Evolutionary conservation across 2,797 vertebrate species (phyloP), one percentile per base, ranked within the genome.

Genomic region (Hemitrygon akajei): DNA sequence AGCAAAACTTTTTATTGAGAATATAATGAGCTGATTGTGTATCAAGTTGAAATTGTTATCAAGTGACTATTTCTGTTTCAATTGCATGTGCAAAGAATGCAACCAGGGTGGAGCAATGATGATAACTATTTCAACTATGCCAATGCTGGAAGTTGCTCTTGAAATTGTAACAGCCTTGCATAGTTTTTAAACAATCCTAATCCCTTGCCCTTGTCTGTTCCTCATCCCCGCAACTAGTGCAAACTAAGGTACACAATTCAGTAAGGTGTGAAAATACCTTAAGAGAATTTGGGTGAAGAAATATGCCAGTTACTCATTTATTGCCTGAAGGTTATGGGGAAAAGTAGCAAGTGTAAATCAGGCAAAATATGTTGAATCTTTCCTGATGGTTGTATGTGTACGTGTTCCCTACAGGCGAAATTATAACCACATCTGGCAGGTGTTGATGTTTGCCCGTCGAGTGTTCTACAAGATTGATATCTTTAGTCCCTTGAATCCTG

Each of bases 401-500:
- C 94, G 27, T 94, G 79, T 94, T 94, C 94, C 56, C 94, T 95
- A 47, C 82, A 99, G 99, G 96, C 97, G 99, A 95, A 99, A 99
- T 96, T 98, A 99, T 96, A 99, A 99, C 95, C 99, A 99, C 95
- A 99, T 99, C 95, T 99, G 99, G 98, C 99, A 99, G 95, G 98
- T 99, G 66, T 94, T 99, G 93, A 99, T 99, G 98, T 99, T 99
- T 0, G 98, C 99, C 69, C 97, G 99, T 87, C 97, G 98, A 75
- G 96, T 99, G 95, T 99, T 99, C 97, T 99, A 99, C 97, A 99
- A 99, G 97, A 99, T 99, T 93, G 98, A 97, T 95, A 99, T 98
- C 0, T 94, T 96, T 12, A 98, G 96, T 94, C 98, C 99, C 86
- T 96, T 98, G 87, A 99, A 99, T 95, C 98, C 99, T 11, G 99